Evolutionary conservation across 2,797 vertebrate genomes (phyloP).

Genomic region (Clarias platycephalus): DNA sequence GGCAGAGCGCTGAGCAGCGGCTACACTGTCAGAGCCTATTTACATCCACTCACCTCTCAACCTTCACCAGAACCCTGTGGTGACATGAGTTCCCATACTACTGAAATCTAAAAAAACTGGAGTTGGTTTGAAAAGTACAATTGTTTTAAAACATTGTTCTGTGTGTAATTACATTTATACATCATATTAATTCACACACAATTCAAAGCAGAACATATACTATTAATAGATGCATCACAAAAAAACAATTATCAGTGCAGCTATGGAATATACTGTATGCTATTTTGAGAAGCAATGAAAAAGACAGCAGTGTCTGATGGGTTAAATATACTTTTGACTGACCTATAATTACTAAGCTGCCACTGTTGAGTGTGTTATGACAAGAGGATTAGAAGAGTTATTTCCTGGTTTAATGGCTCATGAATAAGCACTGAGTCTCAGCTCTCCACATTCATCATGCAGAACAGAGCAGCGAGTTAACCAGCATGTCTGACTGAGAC

Average conservation of each 20-base stretch:
- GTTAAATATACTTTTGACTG: conserved; percentile 31
- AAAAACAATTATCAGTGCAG: conserved; percentile 2
- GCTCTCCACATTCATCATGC: conserved; percentile 60
- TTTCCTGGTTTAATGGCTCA: conserved; percentile 49
- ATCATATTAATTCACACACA: not conserved
- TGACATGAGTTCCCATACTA: conserved; percentile 59
- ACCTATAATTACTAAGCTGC: conserved; percentile 25
- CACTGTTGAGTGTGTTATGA: conserved; percentile 38
- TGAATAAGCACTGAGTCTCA: conserved; percentile 60
- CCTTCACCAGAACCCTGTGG: conserved; percentile 55
- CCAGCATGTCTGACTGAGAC: conserved; percentile 55
- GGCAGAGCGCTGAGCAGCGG: conserved; percentile 53
- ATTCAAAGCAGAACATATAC: not conserved
- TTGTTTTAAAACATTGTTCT: not conserved
- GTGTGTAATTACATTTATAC: not conserved
- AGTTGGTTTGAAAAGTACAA: not conserved
- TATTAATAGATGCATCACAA: not conserved
- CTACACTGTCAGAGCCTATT: conserved; percentile 64
- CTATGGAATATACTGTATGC: not conserved
- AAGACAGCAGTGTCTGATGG: not conserved
- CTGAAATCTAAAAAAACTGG: conserved; percentile 39
- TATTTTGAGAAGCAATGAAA: not conserved
- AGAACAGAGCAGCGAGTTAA: conserved; percentile 57
- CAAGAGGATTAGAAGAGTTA: conserved; percentile 58
- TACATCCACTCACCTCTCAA: conserved; percentile 60